Evolutionary conservation across 2,797 vertebrate species (phyloP).

Genomic region (Falco peregrinus): DNA sequence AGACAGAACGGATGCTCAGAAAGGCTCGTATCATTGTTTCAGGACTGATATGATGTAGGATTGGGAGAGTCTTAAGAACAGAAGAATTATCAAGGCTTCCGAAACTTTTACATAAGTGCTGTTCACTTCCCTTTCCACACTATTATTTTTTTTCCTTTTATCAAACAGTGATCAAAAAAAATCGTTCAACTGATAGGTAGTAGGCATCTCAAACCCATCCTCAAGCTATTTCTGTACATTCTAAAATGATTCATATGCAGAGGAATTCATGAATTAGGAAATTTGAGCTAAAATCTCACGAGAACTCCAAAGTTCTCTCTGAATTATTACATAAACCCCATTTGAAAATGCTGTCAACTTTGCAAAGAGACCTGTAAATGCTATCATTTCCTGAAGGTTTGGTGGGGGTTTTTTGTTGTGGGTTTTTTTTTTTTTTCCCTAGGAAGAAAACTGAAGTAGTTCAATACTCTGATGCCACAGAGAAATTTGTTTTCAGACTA

Average conservation of each 20-base stretch:
- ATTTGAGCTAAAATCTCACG: background rate
- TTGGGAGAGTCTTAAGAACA: background rate
- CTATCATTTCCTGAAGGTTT: background rate
- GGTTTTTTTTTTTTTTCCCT: no score
- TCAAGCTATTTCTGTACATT: background rate
- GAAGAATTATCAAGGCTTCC: background rate
- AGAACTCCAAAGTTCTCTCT: background rate
- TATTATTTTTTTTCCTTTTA: background rate
- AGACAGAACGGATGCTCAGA: background rate
- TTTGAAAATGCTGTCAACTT: background rate
- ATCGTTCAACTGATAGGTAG: background rate
- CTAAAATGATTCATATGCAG: background rate
- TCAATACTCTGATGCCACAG: background rate
- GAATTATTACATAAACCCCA: background rate
- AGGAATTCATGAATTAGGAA: background rate
- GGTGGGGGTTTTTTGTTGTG: background rate
- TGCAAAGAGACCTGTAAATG: background rate
- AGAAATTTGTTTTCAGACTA: background rate
- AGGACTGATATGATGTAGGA: background rate
- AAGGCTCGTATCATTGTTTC: background rate
- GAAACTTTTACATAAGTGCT: background rate
- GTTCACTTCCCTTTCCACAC: background rate
- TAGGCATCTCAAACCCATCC: background rate
- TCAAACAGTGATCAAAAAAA: background rate
- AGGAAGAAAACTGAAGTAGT: background rate